Conservation (phyloP, 23 tunicate species). For the Phallusia fumigata region DNA sequence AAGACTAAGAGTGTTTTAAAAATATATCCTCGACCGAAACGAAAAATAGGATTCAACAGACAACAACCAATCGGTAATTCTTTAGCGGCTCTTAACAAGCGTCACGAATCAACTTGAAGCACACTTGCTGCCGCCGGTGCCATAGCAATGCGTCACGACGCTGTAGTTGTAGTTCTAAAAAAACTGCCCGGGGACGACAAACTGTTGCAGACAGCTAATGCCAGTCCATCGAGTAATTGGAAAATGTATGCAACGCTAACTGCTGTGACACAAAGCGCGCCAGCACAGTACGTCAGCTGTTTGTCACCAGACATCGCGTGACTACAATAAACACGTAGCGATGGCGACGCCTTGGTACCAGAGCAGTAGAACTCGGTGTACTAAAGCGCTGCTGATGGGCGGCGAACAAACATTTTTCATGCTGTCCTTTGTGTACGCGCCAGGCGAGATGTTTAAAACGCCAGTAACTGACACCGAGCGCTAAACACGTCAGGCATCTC, state of each 20-base stretch:
- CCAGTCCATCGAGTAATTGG: too few species aligned
- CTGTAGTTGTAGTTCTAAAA: not conserved
- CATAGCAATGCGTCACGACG: slow-evolving; percentile 8
- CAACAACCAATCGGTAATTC: too few species aligned
- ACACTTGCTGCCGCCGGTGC: not conserved
- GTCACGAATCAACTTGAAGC: not conserved
- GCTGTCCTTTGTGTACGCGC: not conserved
- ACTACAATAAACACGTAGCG: slow-evolving; percentile 15
- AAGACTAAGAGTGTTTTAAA: too few species aligned
- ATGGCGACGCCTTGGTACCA: not conserved
- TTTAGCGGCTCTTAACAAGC: too few species aligned
- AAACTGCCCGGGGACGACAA: too few species aligned
- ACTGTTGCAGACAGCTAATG: too few species aligned
- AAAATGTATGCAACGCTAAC: too few species aligned
- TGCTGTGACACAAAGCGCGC: too few species aligned
- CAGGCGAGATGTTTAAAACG: not conserved
- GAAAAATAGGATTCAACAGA: too few species aligned
- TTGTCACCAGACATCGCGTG: slow-evolving; percentile 3
- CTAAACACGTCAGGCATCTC: slow-evolving; percentile 2
- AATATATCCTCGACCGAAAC: too few species aligned
- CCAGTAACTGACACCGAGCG: not conserved
- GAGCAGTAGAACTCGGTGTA: not conserved
- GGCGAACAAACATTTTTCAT: slow-evolving; percentile 2
- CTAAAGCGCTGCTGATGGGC: not conserved
- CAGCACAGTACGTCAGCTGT: not conserved